These are phyloP conservation scores for Cisticola juncidis DNA, from an alignment of 2,113 vertebrate genomes.

Conservation along the genomic window DNA sequence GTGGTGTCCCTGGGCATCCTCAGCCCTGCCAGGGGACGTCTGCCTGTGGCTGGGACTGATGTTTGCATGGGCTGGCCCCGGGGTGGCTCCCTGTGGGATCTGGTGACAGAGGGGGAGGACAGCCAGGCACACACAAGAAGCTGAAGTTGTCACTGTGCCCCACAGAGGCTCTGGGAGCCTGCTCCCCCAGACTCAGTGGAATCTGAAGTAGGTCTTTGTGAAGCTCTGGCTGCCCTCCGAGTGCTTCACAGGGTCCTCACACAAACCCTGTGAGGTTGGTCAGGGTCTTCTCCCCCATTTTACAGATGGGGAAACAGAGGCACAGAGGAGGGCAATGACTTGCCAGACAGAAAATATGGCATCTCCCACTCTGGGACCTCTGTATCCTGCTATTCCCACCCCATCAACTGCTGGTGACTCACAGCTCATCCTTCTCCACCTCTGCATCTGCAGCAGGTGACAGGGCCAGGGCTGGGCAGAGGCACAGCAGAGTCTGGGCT, in stretches of 20 bases:
- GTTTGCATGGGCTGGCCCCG: background rate
- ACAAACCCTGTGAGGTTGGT: constrained; percentile 10
- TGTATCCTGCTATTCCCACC: background rate
- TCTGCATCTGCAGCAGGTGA: background rate
- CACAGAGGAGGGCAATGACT: background rate
- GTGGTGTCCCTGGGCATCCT: background rate
- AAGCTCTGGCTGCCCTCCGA: background rate
- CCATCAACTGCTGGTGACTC: background rate
- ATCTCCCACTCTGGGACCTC: background rate
- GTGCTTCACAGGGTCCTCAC: background rate
- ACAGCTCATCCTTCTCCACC: background rate
- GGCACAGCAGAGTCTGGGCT: background rate
- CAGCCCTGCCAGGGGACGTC: background rate
- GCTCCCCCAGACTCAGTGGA: background rate
- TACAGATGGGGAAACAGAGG: constrained; percentile 29
- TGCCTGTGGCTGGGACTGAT: background rate
- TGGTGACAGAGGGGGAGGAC: background rate
- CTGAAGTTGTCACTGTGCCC: rapidly evolving
- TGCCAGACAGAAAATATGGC: background rate
- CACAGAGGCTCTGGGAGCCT: background rate
- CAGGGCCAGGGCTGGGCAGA: background rate
- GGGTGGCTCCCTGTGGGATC: rapidly evolving
- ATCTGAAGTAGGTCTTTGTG: background rate
- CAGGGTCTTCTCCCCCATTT: background rate
- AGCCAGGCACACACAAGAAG: background rate